Conservation (phyloP, 2,113 vertebrate genomes). For the Mirza zaza region DNA sequence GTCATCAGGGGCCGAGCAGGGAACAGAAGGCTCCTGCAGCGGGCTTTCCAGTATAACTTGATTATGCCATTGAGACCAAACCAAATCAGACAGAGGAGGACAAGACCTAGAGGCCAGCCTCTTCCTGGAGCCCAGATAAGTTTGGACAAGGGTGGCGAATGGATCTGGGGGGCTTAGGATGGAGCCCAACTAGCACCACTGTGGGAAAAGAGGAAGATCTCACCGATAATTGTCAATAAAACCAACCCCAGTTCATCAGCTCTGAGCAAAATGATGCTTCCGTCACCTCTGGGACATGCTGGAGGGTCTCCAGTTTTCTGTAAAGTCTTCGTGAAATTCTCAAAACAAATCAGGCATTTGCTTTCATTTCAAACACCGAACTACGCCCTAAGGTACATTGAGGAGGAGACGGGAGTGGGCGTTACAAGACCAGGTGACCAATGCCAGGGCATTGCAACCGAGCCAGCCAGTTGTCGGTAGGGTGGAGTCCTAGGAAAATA, state of each 20-base stretch:
- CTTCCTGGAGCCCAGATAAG: background rate
- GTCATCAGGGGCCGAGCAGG: background rate
- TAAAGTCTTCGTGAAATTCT: background rate
- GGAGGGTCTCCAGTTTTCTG: background rate
- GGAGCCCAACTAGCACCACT: background rate
- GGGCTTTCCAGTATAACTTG: background rate
- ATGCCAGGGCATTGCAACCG: no score
- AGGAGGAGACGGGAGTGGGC: background rate
- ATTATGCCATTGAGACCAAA: background rate
- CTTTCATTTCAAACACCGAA: background rate
- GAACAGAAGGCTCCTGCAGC: background rate
- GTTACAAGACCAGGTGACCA: background rate
- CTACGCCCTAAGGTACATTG: background rate
- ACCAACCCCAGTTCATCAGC: background rate
- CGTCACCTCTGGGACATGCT: background rate
- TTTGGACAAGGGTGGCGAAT: background rate
- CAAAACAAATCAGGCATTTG: background rate
- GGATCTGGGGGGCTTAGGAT: background rate
- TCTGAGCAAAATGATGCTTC: background rate
- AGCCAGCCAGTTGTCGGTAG: background rate
- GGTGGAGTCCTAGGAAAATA: background rate
- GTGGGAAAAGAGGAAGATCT: background rate
- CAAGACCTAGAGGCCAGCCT: background rate
- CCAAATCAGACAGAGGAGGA: background rate
- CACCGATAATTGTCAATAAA: accelerated